Evolutionary conservation across 2,888 invertebrate genomes (phyloP), one percentile per base, ranked within the genome.

Genomic region (Hydraecia micacea): DNA sequence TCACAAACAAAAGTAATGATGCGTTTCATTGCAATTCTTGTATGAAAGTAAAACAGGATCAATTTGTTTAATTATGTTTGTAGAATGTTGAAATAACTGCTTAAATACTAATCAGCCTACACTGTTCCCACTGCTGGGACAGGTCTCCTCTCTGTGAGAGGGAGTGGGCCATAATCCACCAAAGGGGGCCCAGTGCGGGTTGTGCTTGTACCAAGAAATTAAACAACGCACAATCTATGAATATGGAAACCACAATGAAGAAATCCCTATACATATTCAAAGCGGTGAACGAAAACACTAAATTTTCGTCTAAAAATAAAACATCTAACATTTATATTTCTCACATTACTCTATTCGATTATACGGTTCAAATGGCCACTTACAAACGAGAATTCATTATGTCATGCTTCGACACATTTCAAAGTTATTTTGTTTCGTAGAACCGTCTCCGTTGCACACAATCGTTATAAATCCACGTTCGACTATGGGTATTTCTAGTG

Each of bases 371-470:
- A 86, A 83, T 52, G 76, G 79, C 84, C 76, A 88, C 80, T 88
- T 87, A 80, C 75, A 81, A 84, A 86, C 86, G 80, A 86, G 84
- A 88, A 88, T 89, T 89, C 90, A 91, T 92, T 91, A 91, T 86
- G 90, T 87, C 88, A 89, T 80, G 86, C 78, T 87, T 87, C 87
- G 84, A 91, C 91, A 89, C 91, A 91, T 92, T 90, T 92, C 88
- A 90, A 92, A 88, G 91, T 91, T 91, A 93, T 94, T 94, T 93
- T 92, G 91, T 92, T 95, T 93, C 94, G 90, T 63, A 89, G 94
- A 94, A 95, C 77, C 73, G 81, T 88, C 84, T 87, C 80, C 86
- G 86, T 89, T 87, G 89, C 91, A 92, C 89, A 90, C 91, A 93
- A 92, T 92, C 86, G 92, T 91, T 92, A 93, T 93, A 93, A 94